phyloP scores from a whole-genome alignment of 2,888 invertebrate species.

The Cataglyphis albicans region DNA sequence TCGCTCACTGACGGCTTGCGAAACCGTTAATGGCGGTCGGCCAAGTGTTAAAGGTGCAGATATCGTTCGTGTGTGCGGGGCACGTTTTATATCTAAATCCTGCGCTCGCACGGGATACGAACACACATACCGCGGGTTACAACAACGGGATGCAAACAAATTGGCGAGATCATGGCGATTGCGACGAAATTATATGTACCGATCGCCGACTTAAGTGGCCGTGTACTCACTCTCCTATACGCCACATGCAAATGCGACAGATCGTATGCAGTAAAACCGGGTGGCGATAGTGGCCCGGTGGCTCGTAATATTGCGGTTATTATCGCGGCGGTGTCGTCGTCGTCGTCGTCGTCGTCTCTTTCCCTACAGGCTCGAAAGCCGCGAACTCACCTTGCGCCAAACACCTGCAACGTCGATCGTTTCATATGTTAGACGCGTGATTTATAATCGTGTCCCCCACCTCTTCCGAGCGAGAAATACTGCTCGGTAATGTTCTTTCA shows the following conservation, averaged over 20 bases:
- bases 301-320: conserved; percentile 73
- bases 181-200: conserved; percentile 50
- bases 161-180: conserved; percentile 49
- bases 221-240: conserved; percentile 47
- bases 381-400: conserved; percentile 65
- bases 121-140: not conserved
- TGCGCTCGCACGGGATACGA: not conserved
- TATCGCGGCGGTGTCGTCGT: conserved; percentile 62
- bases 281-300: conserved; percentile 55
- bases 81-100: conserved; percentile 29
- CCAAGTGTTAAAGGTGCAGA: conserved; percentile 29
- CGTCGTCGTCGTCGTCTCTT: conserved; percentile 58
- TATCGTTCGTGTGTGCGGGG: not conserved
- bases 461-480: conserved; percentile 31
- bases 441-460: conserved; percentile 30
- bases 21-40: conserved; percentile 23
- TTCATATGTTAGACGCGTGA: conserved; percentile 39
- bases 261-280: conserved; percentile 67
- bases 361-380: conserved; percentile 56
- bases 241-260: conserved; percentile 69
- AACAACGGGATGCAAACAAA: conserved; percentile 40
- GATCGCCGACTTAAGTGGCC: conserved; percentile 56
- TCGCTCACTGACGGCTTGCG: not conserved
- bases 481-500: conserved; percentile 58
- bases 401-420: conserved; percentile 61